phyloP scores from a whole-genome alignment of 1,140 invertebrate species.

The Homalodisca vitripennis region DNA sequence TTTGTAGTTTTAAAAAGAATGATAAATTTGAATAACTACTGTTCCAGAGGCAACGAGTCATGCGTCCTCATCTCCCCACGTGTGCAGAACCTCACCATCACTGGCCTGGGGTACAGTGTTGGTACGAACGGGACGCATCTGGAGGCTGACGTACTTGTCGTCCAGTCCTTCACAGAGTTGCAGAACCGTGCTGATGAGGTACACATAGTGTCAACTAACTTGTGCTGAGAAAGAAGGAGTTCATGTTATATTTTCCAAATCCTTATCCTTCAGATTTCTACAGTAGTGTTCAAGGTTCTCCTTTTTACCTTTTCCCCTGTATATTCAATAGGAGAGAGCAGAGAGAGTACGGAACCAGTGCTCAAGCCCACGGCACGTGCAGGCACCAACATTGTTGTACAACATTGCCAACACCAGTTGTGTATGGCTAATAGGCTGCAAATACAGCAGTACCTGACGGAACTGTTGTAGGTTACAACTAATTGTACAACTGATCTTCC shows the following conservation, averaged over 20 bases:
- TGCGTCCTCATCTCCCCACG: constrained; percentile 60
- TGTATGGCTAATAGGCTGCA: too few species aligned
- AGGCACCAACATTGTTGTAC: too few species aligned
- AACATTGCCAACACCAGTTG: too few species aligned
- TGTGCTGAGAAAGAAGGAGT: neutral
- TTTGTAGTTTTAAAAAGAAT: neutral
- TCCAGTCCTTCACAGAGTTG: constrained; percentile 65
- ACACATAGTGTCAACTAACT: neutral
- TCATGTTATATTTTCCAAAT: neutral
- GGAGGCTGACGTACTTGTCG: constrained; percentile 66
- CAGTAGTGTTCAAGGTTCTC: neutral
- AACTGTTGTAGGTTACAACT: too few species aligned
- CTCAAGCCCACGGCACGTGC: too few species aligned
- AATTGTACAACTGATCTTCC: too few species aligned
- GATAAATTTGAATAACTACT: neutral
- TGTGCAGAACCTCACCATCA: constrained; percentile 55
- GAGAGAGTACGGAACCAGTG: too few species aligned
- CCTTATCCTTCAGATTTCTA: neutral
- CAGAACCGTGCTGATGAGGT: constrained; percentile 51
- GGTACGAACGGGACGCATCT: constrained; percentile 65
- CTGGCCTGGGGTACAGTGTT: constrained; percentile 62
- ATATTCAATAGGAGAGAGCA: neutral
- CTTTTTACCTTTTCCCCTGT: neutral
- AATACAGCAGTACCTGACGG: too few species aligned
- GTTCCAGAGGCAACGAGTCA: constrained; percentile 58